phyloP scores from a whole-genome alignment of 1,140 invertebrate genomes.

The Cydia fagiglandana region DNA sequence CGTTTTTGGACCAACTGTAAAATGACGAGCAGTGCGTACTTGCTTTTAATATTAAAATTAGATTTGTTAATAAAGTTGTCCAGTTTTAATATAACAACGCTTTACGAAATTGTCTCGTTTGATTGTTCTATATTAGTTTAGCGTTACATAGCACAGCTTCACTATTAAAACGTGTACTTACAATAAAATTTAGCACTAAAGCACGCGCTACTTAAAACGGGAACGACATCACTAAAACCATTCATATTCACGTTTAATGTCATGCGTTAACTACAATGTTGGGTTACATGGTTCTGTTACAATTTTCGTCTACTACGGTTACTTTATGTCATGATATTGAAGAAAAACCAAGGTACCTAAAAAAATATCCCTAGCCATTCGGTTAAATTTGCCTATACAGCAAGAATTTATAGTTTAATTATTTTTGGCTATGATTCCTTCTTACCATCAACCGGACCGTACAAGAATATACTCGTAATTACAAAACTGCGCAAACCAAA shows the following conservation, averaged over 20 bases:
- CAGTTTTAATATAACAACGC: no score
- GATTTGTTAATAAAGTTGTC: no score
- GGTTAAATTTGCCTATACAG: no score
- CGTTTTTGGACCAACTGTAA: no score
- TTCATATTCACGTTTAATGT: slow-evolving; percentile 22
- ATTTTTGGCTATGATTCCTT: no score
- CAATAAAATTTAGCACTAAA: slow-evolving; percentile 5
- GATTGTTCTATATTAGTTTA: not conserved
- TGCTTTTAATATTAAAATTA: no score
- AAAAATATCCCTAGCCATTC: no score
- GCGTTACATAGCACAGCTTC: not conserved
- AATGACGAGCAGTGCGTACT: no score
- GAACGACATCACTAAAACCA: slow-evolving; percentile 13
- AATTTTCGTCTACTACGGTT: not conserved
- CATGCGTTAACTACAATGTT: slow-evolving; percentile 23
- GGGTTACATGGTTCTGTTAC: not conserved
- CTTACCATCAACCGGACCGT: no score
- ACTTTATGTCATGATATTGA: not conserved
- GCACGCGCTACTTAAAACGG: slow-evolving; percentile 15
- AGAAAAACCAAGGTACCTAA: no score
- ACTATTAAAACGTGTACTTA: not conserved
- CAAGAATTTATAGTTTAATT: no score
- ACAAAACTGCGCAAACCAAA: slow-evolving; percentile 2
- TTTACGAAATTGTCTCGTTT: no score
- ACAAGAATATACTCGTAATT: not conserved